Conservation (phyloP, 1,140 invertebrate species). For the Microvelia longipes region DNA sequence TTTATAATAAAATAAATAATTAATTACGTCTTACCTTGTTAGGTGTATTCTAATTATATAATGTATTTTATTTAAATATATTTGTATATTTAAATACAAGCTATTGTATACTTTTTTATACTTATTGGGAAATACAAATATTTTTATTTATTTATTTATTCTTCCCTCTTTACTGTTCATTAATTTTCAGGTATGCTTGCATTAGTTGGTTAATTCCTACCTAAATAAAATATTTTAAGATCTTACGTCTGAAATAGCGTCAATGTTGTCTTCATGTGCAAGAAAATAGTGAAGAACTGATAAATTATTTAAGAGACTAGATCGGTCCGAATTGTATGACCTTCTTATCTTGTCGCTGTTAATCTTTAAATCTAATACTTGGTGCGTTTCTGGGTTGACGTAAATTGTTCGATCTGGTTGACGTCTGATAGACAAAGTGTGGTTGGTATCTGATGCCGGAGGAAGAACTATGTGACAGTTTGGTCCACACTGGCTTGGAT, state of each 20-base stretch:
- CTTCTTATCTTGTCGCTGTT: background rate
- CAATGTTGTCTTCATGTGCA: slow-evolving; percentile 51
- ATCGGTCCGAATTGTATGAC: background rate
- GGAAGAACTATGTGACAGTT: slow-evolving; percentile 51
- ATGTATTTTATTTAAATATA: too few relatives aligned
- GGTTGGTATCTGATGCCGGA: slow-evolving; percentile 11
- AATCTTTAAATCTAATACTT: background rate
- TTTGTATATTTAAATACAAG: too few relatives aligned
- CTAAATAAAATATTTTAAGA: background rate
- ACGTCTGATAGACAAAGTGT: background rate
- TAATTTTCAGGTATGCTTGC: too few relatives aligned
- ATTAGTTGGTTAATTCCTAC: too few relatives aligned
- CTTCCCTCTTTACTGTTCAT: too few relatives aligned
- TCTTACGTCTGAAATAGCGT: slow-evolving; percentile 46
- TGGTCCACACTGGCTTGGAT: slow-evolving; percentile 52
- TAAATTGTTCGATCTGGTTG: background rate
- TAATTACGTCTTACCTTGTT: too few relatives aligned
- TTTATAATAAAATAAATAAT: too few relatives aligned
- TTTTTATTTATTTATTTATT: too few relatives aligned
- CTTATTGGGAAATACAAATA: too few relatives aligned
- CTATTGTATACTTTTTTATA: too few relatives aligned
- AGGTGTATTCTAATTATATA: too few relatives aligned
- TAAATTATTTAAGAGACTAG: slow-evolving; percentile 34
- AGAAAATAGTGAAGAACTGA: slow-evolving; percentile 64
- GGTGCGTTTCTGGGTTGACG: background rate